Evolutionary conservation across 2,797 vertebrate genomes (phyloP), one percentile per base, ranked within the genome.

Genomic region (Onychomys leucogaster): DNA sequence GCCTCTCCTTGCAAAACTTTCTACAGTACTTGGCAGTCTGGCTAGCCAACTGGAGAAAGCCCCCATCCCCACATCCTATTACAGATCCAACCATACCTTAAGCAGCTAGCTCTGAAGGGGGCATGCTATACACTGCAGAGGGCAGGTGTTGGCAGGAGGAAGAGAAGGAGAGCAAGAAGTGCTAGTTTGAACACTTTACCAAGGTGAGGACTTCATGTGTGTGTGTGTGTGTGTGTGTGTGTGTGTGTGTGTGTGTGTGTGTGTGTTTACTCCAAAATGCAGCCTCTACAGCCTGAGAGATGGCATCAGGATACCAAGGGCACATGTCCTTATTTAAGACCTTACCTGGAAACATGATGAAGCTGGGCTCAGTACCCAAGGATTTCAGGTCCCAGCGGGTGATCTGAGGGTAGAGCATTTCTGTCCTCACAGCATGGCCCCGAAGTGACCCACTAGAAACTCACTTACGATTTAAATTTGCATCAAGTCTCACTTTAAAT

Each of bases 401-500:
- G 67, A 1, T 37, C 85, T 29, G 5, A 81, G 85, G 37, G 2
- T 5, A 25, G 6, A n/a, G 6, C 82, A 14, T 55, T n/a, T 71
- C 41, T 17, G 37, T 71, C 89, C 90, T 93, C 69, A 19, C 69
- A 19, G 4, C 52, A 55, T 0, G n/a, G 94, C 96, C 95, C 78
- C 94, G 98, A 95, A 94, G 1, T 65, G 63, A 57, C 97, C 98
- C 96, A 90, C 59, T 87, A 88, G 85, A 86, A 97, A 61, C 8
- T 6, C 86, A 29, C 77, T 86, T 82, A 49, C 96, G 84, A 69
- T 97, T 91, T 83, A 98, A 92, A 94, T 96, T 95, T 95, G 96
- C 78, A 13, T 93, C 95, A 88, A 98, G 95, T 32, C 1, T 4
- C 97, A 88, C 93, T 97, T 97, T 97, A 98, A 98, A 97, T 97